Conservation (phyloP, 1,140 invertebrate genomes). For the Grapholita molesta region DNA sequence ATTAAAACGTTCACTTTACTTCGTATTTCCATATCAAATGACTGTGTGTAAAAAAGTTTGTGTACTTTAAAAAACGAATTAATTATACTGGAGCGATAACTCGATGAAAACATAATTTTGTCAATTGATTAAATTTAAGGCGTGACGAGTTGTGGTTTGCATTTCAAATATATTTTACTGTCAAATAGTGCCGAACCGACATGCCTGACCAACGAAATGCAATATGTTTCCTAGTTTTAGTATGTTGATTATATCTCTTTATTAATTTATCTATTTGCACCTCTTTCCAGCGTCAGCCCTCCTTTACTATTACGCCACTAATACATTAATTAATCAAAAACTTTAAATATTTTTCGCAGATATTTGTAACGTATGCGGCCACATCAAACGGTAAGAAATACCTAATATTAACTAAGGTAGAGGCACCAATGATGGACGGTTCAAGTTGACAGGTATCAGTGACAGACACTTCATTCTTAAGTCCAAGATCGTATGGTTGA, state of each 20-base stretch:
- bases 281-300: too few relatives aligned
- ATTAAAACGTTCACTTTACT: too few relatives aligned
- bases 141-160: constrained; percentile 25
- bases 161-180: constrained; percentile 20
- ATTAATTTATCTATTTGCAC: not conserved
- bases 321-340: too few relatives aligned
- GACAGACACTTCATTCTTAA: too few relatives aligned
- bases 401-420: too few relatives aligned
- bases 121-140: constrained; percentile 49
- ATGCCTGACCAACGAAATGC: not conserved
- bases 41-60: too few relatives aligned
- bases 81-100: not conserved
- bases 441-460: too few relatives aligned
- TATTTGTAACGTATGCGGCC: constrained; percentile 31
- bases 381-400: constrained; percentile 23
- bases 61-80: not conserved
- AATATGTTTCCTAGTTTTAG: constrained; percentile 33
- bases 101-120: not conserved
- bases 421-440: too few relatives aligned
- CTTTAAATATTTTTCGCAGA: constrained; percentile 22
- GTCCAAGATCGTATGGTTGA: too few relatives aligned
- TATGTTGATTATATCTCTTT: constrained; percentile 21
- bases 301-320: too few relatives aligned
- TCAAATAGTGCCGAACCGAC: not conserved
- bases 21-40: too few relatives aligned